These are phyloP conservation scores for Dendrolimus pini DNA, from an alignment of 2,888 invertebrate species.

Conservation along the genomic window DNA sequence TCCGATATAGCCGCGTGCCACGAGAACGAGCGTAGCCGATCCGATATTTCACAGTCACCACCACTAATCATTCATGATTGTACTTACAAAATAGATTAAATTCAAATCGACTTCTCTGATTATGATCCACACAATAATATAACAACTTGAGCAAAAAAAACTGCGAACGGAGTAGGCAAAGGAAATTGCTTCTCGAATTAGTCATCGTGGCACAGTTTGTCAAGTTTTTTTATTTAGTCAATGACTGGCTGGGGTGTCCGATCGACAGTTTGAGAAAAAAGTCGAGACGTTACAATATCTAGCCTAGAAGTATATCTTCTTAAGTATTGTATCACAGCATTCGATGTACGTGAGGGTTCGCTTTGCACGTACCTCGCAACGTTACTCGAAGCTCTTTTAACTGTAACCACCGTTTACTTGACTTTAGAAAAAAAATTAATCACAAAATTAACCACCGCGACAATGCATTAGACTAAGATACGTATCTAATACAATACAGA, in stretches of 20 bases:
- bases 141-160: slow-evolving; percentile 7
- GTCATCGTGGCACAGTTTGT: not conserved
- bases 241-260: not conserved
- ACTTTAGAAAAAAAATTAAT: slow-evolving; percentile 15
- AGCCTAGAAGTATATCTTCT: not conserved
- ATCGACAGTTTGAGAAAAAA: not conserved
- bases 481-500: slow-evolving; percentile 30
- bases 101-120: slow-evolving; percentile 27
- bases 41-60: slow-evolving; percentile 64
- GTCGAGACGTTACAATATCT: not conserved
- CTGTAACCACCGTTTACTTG: slow-evolving; percentile 20
- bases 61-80: slow-evolving; percentile 60
- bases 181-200: not conserved
- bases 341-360: slow-evolving; percentile 14
- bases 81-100: slow-evolving; percentile 53
- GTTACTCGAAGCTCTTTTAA: slow-evolving; percentile 9
- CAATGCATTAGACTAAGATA: slow-evolving; percentile 26
- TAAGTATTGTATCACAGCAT: not conserved
- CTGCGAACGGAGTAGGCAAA: not conserved
- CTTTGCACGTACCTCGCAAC: slow-evolving; percentile 15
- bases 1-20: slow-evolving; percentile 49
- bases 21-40: slow-evolving; percentile 53
- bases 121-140: slow-evolving; percentile 3
- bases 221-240: not conserved
- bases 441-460: slow-evolving; percentile 8